These are phyloP conservation scores for Centropyge bicolor DNA, from an alignment of 2,797 vertebrate genomes.

Conservation along the genomic window DNA sequence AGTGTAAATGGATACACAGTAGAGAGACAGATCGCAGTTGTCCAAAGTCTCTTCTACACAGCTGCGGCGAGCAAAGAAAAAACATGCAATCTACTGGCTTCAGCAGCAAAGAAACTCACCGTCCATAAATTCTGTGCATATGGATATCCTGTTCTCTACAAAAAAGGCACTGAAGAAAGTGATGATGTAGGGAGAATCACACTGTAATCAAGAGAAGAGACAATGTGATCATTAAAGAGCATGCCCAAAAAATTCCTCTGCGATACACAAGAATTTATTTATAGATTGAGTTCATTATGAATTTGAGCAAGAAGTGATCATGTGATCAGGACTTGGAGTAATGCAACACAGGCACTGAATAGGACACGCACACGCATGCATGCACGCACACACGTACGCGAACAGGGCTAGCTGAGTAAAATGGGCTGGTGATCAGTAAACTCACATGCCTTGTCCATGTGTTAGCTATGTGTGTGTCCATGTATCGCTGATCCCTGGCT, in stretches of 20 bases:
- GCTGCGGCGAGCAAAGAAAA: slow-evolving; percentile 27
- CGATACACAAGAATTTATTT: not conserved
- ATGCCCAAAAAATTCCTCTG: not conserved
- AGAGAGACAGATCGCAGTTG: slow-evolving; percentile 46
- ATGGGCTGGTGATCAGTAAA: not conserved
- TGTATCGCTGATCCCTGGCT: slow-evolving; percentile 29
- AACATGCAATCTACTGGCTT: slow-evolving; percentile 8
- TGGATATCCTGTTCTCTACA: slow-evolving; percentile 98
- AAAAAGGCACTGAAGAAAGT: slow-evolving; percentile 99
- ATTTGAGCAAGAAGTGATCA: not conserved
- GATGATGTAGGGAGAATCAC: slow-evolving; percentile 98
- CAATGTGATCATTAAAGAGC: slow-evolving; percentile 14
- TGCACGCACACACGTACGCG: too few species aligned
- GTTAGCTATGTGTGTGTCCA: not conserved
- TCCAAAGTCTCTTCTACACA: slow-evolving; percentile 43
- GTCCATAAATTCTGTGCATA: slow-evolving; percentile 99
- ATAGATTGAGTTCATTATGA: not conserved
- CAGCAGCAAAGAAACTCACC: slow-evolving; percentile 87
- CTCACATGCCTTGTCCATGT: not conserved
- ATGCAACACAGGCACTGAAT: not conserved
- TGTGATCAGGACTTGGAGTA: not conserved
- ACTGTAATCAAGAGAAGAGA: slow-evolving; percentile 85
- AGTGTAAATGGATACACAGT: slow-evolving; percentile 81
- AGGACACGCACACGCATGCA: too few species aligned
- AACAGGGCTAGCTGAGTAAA: not conserved